Evolutionary conservation across 1,140 invertebrate species (phyloP).

Genomic region (Nomia melanderi): DNA sequence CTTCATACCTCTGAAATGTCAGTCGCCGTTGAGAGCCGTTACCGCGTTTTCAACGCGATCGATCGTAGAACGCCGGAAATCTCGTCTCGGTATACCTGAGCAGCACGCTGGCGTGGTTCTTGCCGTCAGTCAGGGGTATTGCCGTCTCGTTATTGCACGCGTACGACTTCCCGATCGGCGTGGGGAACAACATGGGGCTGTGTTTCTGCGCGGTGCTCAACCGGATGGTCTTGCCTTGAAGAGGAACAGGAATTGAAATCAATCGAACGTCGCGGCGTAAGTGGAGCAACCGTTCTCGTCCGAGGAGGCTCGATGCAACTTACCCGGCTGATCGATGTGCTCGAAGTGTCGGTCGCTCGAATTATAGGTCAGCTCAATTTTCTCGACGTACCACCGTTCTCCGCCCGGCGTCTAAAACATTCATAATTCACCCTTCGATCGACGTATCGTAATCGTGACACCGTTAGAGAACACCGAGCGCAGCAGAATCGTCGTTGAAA

Average conservation of each 20-base stretch:
- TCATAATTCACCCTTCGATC: not conserved
- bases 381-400: constrained; percentile 91
- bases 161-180: constrained; percentile 92
- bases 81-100: constrained; percentile 67
- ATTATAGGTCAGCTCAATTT: constrained; percentile 85
- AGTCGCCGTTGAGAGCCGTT: not conserved
- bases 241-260: not conserved
- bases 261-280: no score
- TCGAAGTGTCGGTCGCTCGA: constrained; percentile 82
- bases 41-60: not conserved
- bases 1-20: constrained; percentile 79
- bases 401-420: constrained; percentile 88
- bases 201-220: constrained; percentile 83
- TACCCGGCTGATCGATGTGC: constrained; percentile 81
- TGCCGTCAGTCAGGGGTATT: constrained; percentile 73
- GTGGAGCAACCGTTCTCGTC: no score
- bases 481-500: no score
- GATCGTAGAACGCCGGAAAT: no score
- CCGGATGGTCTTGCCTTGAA: constrained; percentile 78
- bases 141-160: constrained; percentile 86
- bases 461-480: no score
- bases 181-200: constrained; percentile 87
- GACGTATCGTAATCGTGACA: no score
- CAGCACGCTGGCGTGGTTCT: constrained; percentile 71
- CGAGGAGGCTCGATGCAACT: constrained; percentile 46